These are phyloP conservation scores for Athene cunicularia DNA, from an alignment of 2,113 vertebrate species.

Conservation along the genomic window DNA sequence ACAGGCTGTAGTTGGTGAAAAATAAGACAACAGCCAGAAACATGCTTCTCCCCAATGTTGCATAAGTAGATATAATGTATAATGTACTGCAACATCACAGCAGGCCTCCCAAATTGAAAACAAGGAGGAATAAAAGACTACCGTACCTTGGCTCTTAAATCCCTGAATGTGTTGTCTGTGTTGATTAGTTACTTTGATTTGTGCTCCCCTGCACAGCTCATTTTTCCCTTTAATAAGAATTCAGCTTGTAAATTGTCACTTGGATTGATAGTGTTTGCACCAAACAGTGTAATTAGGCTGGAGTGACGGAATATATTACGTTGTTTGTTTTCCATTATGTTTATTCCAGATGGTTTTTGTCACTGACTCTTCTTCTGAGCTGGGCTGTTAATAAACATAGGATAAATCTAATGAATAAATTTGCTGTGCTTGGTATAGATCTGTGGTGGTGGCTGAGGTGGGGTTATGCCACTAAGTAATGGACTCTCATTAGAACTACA, in stretches of 20 bases:
- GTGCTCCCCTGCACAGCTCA: slow-evolving; percentile 22
- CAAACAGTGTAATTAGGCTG: slow-evolving; percentile 54
- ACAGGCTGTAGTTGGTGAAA: not conserved
- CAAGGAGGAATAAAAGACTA: slow-evolving; percentile 45
- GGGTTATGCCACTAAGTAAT: not conserved
- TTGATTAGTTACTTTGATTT: slow-evolving; percentile 67
- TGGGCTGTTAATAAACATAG: slow-evolving; percentile 51
- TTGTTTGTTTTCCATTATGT: slow-evolving; percentile 66
- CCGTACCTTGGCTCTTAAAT: slow-evolving; percentile 44
- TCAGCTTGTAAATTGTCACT: slow-evolving; percentile 57
- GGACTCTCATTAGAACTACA: not conserved
- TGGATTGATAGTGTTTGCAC: slow-evolving; percentile 51
- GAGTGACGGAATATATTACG: slow-evolving; percentile 52
- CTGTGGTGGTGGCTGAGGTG: not conserved
- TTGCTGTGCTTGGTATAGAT: not conserved
- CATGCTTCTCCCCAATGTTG: not conserved
- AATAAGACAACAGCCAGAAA: not conserved
- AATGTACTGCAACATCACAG: slow-evolving; percentile 47
- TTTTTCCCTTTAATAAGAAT: slow-evolving; percentile 59
- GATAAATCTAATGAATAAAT: slow-evolving; percentile 61
- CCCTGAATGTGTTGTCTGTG: slow-evolving; percentile 30
- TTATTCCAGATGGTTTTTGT: slow-evolving; percentile 66
- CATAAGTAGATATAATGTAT: not conserved
- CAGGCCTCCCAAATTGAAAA: slow-evolving; percentile 53
- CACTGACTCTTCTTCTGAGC: slow-evolving; percentile 46